Conservation (phyloP, 2,113 vertebrate genomes). For the Rhabdornis inornatus region DNA sequence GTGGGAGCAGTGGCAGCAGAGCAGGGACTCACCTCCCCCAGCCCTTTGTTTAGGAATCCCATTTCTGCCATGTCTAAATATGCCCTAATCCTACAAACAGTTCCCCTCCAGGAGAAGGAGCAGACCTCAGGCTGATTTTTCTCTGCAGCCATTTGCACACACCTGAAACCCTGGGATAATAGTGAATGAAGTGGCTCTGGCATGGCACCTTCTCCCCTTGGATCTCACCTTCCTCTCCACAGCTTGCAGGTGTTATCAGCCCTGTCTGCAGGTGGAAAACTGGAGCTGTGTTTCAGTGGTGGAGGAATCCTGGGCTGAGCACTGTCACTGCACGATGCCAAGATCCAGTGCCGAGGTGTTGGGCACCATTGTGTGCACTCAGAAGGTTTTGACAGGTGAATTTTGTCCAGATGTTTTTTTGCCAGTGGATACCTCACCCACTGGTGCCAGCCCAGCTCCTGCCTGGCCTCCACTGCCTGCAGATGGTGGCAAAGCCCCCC, state of each 20-base stretch:
- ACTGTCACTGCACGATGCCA: not conserved
- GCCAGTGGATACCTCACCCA: not conserved
- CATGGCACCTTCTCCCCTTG: accelerated
- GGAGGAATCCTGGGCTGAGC: not conserved
- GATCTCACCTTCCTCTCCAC: not conserved
- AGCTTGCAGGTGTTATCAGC: not conserved
- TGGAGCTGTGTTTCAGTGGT: accelerated
- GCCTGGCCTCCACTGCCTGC: not conserved
- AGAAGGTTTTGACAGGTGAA: not conserved
- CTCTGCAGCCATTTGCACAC: not conserved
- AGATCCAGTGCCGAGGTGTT: accelerated
- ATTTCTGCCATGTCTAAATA: slow-evolving; percentile 35
- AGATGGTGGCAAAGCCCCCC: not conserved
- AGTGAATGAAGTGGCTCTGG: not conserved
- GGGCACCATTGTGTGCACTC: accelerated
- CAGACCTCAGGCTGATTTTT: not conserved
- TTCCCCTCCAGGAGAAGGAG: slow-evolving; percentile 11
- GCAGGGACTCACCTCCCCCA: not conserved
- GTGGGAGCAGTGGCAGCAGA: not conserved
- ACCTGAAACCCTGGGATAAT: not conserved
- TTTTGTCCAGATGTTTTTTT: not conserved
- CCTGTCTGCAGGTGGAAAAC: not conserved
- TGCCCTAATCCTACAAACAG: slow-evolving; percentile 30
- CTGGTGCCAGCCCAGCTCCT: not conserved
- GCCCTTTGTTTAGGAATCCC: slow-evolving; percentile 53